These are phyloP conservation scores for Philopedon plagiatum DNA, from an alignment of 2,888 invertebrate genomes.

Conservation along the genomic window DNA sequence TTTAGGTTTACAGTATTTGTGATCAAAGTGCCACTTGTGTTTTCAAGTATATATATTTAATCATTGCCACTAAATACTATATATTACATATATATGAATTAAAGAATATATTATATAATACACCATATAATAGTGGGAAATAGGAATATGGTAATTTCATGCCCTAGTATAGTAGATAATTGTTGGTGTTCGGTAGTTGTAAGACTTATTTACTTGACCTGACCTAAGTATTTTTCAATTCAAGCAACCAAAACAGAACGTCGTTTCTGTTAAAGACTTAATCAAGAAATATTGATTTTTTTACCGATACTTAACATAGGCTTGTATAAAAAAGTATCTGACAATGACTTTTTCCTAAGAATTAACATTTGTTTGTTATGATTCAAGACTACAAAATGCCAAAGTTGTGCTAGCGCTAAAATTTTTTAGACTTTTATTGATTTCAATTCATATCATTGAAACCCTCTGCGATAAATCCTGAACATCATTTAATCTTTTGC, in stretches of 20 bases:
- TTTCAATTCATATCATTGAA: conserved; percentile 50
- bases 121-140: conserved; percentile 46
- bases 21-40: conserved; percentile 86
- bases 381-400: conserved; percentile 42
- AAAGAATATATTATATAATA: conserved; percentile 66
- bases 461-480: conserved; percentile 45
- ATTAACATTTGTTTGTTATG: conserved; percentile 21
- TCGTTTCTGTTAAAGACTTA: conserved; percentile 28
- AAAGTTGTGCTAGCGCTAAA: conserved; percentile 40
- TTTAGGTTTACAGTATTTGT: conserved; percentile 81
- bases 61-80: conserved; percentile 68
- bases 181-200: conserved; percentile 68
- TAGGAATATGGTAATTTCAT: conserved; percentile 63
- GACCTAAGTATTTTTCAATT: conserved; percentile 47
- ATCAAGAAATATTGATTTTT: conserved; percentile 15
- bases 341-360: conserved; percentile 15
- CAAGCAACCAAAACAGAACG: conserved; percentile 22
- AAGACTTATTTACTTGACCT: conserved; percentile 61
- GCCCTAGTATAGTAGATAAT: conserved; percentile 65
- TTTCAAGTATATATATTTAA: conserved; percentile 71
- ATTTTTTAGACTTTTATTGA: conserved; percentile 23
- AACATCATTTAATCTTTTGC: conserved; percentile 43
- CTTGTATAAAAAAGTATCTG: conserved; percentile 3
- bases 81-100: conserved; percentile 67
- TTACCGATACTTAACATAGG: conserved; percentile 15